Percentiles rank a stretch among this genome's conserved stretches.
phyloP scores from a whole-genome alignment of 1,140 invertebrate genomes.

The Scaptodrosophila lebanonensis region DNA sequence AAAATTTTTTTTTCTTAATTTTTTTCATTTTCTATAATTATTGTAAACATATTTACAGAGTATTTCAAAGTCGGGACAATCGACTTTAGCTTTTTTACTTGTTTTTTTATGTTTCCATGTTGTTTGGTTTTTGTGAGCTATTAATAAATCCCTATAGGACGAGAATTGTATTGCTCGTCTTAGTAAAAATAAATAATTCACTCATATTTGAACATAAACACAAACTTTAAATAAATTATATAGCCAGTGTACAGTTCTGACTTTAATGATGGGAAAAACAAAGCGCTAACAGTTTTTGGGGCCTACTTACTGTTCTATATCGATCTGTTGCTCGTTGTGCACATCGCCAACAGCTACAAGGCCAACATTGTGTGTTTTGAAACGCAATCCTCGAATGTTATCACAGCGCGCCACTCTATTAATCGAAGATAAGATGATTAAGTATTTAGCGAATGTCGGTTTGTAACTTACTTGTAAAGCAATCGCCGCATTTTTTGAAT shows the following conservation, averaged over 20 bases:
- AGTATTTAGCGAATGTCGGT: not conserved
- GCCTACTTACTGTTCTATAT: conserved; percentile 66
- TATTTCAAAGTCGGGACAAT: no score
- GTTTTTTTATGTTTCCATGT: no score
- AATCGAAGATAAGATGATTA: not conserved
- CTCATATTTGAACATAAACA: not conserved
- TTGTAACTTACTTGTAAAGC: conserved; percentile 57
- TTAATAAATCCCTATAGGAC: no score
- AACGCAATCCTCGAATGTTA: conserved; percentile 65
- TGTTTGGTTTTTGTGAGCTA: no score
- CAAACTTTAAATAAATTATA: not conserved
- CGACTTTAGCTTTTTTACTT: no score
- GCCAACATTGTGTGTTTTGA: conserved; percentile 70
- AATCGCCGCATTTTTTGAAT: conserved; percentile 70
- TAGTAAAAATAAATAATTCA: no score
- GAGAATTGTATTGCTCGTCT: no score
- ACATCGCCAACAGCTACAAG: conserved; percentile 53
- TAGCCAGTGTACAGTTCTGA: not conserved
- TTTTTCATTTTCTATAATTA: no score
- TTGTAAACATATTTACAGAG: no score
- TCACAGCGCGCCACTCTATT: conserved; percentile 70
- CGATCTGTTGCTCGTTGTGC: conserved; percentile 56
- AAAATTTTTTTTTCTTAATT: no score
- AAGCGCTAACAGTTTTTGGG: not conserved
- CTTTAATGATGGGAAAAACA: no score